Percentiles rank a stretch among this genome's conserved stretches.
These are phyloP conservation scores for Cartodere bifasciata DNA, from an alignment of 2,888 invertebrate genomes.

Conservation along the genomic window DNA sequence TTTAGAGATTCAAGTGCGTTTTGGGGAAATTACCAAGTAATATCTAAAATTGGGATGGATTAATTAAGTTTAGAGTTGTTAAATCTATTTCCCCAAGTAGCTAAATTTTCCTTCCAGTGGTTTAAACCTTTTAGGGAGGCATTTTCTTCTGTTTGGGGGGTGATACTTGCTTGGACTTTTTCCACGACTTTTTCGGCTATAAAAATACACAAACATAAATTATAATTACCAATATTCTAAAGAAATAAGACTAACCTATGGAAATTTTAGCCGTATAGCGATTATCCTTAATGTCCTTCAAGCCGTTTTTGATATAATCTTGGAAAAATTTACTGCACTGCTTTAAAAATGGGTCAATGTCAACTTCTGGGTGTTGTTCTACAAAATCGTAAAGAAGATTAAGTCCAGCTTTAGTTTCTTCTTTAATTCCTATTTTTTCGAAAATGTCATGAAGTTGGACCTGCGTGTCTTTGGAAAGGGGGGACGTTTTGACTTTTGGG, in stretches of 20 bases:
- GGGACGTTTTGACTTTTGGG: too few species aligned
- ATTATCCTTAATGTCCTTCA: slow-evolving; percentile 44
- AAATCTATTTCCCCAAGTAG: slow-evolving; percentile 26
- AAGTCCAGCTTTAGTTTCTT: slow-evolving; percentile 72
- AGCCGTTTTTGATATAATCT: slow-evolving; percentile 69
- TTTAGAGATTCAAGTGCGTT: too few species aligned
- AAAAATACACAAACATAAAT: slow-evolving; percentile 4
- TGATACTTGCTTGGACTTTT: slow-evolving; percentile 14
- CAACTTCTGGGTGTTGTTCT: slow-evolving; percentile 71
- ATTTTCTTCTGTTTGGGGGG: slow-evolving; percentile 5
- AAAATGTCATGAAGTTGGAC: too few species aligned
- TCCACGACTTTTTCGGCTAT: slow-evolving; percentile 17
- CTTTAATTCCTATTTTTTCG: slow-evolving; percentile 80
- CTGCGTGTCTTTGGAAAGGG: too few species aligned
- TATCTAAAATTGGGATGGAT: too few species aligned
- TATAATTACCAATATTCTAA: slow-evolving; percentile 2
- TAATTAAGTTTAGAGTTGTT: slow-evolving; percentile 12
- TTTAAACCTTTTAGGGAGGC: slow-evolving; percentile 19
- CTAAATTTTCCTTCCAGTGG: slow-evolving; percentile 26
- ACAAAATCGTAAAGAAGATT: slow-evolving; percentile 67
- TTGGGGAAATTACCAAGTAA: too few species aligned
- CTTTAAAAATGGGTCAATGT: slow-evolving; percentile 71
- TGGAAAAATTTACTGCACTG: slow-evolving; percentile 78
- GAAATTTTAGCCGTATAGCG: slow-evolving; percentile 22
- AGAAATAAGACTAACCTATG: slow-evolving; percentile 14